phyloP scores from a whole-genome alignment of 2,113 vertebrate species.

The Centropristis striata region DNA sequence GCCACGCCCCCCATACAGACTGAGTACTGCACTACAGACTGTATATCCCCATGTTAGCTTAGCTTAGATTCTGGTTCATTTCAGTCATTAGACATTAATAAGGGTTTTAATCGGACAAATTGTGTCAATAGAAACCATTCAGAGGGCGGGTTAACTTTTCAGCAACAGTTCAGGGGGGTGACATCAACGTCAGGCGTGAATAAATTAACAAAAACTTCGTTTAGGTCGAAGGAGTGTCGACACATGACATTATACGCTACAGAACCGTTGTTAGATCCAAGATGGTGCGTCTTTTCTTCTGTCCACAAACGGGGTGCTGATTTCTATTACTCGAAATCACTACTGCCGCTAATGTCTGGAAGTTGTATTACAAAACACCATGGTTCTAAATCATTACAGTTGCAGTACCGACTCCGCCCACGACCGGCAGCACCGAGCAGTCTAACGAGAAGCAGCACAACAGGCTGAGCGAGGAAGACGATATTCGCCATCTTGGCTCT shows the following conservation, averaged over 20 bases:
- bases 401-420: not conserved
- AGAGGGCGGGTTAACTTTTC: not conserved
- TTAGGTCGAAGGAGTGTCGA: rapidly evolving
- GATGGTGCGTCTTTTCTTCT: not conserved
- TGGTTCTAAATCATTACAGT: rapidly evolving
- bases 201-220: not conserved
- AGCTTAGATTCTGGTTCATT: rapidly evolving
- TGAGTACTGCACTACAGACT: no score
- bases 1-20: not conserved
- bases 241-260: not conserved
- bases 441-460: not conserved
- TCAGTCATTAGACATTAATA: not conserved
- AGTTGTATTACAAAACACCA: not conserved
- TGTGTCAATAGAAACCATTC: rapidly evolving
- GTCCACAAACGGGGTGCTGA: not conserved
- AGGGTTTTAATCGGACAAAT: not conserved
- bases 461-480: not conserved
- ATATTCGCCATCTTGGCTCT: not conserved
- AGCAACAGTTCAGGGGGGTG: not conserved
- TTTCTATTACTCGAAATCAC: not conserved
- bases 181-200: rapidly evolving
- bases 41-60: not conserved
- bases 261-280: not conserved
- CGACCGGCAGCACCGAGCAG: not conserved
- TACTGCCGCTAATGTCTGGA: not conserved